A percentile compares a stretch with the other conserved stretches of the same genome.
Conservation (phyloP, 2,888 invertebrate genomes). For the Baccha elongata region DNA sequence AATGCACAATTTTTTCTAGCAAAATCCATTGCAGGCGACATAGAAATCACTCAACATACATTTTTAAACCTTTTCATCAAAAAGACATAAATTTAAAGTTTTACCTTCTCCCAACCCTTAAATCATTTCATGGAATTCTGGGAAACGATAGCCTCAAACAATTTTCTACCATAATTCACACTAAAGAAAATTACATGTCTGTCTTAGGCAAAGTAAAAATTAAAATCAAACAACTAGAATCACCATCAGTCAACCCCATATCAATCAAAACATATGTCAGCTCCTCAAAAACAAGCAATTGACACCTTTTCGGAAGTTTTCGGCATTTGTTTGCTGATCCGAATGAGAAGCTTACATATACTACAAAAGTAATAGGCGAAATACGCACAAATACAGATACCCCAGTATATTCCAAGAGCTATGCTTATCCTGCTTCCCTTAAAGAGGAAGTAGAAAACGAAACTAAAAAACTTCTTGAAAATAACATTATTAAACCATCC, state of each 20-base stretch:
- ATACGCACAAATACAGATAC: conserved; percentile 22
- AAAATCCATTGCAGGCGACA: conserved; percentile 29
- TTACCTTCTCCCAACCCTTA: conserved; percentile 2
- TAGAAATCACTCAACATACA: conserved; percentile 29
- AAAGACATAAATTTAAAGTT: conserved; percentile 19
- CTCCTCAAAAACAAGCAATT: not conserved
- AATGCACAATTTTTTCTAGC: conserved; percentile 30
- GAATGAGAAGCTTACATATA: conserved; percentile 7
- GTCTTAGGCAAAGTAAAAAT: conserved; percentile 3
- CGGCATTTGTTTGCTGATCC: not conserved
- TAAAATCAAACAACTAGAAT: conserved; percentile 9
- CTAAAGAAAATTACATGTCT: not conserved
- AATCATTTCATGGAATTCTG: conserved; percentile 15
- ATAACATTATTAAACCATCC: conserved; percentile 9
- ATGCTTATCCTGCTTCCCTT: not conserved
- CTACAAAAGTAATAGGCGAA: conserved; percentile 27
- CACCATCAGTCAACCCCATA: conserved; percentile 12
- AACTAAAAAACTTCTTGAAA: not conserved
- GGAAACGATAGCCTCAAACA: conserved; percentile 19
- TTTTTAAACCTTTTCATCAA: conserved; percentile 28
- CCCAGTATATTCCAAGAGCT: not conserved
- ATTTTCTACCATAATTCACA: conserved; percentile 11
- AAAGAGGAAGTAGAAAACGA: conserved; percentile 5
- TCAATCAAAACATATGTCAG: conserved; percentile 11
- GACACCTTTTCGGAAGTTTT: too few relatives aligned